These are phyloP conservation scores for Drosophila cardini DNA, from an alignment of 1,140 invertebrate genomes.

Conservation along the genomic window DNA sequence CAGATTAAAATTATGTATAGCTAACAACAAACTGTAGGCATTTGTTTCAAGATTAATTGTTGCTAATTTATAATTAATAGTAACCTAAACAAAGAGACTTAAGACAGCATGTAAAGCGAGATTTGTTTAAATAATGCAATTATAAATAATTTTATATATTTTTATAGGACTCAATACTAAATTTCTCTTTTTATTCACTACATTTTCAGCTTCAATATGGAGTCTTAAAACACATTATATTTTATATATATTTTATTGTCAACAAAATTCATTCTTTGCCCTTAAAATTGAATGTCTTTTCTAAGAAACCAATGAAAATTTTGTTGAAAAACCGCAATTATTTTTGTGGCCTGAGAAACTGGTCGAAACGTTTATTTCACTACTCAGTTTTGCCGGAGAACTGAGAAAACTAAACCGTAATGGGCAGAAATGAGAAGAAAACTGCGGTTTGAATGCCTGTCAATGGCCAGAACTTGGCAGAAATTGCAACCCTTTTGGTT, in stretches of 20 bases:
- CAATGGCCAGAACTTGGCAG: constrained; percentile 56
- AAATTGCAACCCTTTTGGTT: constrained; percentile 28
- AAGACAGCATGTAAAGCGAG: too few species aligned
- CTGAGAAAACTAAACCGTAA: constrained; percentile 46
- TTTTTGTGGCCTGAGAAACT: constrained; percentile 59
- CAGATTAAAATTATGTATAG: constrained; percentile 24
- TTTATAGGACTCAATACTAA: too few species aligned
- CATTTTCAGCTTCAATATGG: too few species aligned
- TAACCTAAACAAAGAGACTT: not conserved
- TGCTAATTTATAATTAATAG: constrained; percentile 28
- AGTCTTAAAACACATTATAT: too few species aligned
- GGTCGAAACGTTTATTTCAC: constrained; percentile 64
- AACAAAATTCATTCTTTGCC: constrained; percentile 11
- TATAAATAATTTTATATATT: too few species aligned
- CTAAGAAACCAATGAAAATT: constrained; percentile 30
- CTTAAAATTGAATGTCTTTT: constrained; percentile 66
- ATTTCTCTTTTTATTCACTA: too few species aligned
- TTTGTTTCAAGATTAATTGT: not conserved
- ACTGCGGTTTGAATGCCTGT: constrained; percentile 55
- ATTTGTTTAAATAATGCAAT: too few species aligned
- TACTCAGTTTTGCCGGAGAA: constrained; percentile 45
- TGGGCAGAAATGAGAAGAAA: constrained; percentile 40
- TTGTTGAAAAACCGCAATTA: constrained; percentile 58
- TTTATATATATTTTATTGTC: not conserved
- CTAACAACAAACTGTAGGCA: constrained; percentile 5